phyloP scores from a whole-genome alignment of 1,140 invertebrate species.

The Metopolophium dirhodum region DNA sequence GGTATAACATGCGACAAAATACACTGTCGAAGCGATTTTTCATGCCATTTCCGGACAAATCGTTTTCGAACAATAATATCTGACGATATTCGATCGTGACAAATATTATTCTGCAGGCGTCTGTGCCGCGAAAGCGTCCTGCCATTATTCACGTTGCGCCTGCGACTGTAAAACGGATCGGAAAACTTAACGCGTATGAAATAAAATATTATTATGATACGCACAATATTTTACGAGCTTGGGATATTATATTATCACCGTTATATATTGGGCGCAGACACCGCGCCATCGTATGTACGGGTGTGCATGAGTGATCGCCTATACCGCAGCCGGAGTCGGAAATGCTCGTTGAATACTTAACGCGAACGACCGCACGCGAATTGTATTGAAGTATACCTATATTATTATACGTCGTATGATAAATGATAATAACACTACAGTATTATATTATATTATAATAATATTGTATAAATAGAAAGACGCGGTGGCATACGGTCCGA shows the following conservation, averaged over 20 bases:
- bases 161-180: not conserved
- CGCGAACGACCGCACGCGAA: not conserved
- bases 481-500: not conserved
- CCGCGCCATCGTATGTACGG: not conserved
- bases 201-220: constrained; percentile 8
- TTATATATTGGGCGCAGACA: not conserved
- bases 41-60: not conserved
- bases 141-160: not conserved
- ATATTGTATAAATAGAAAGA: not conserved
- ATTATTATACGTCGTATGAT: not conserved
- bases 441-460: too few relatives aligned
- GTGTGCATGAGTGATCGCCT: not conserved
- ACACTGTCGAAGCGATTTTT: not conserved
- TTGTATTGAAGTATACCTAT: not conserved
- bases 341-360: constrained; percentile 3
- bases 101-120: not conserved
- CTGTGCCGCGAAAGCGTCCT: not conserved
- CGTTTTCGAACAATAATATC: not conserved
- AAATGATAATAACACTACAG: too few relatives aligned
- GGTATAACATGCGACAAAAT: not conserved
- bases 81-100: not conserved
- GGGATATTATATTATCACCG: not conserved
- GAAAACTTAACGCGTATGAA: not conserved
- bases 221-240: not conserved
- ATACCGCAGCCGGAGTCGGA: not conserved